Evolutionary conservation across 1,140 invertebrate genomes (phyloP).

Genomic region (Polypedilum pembai): DNA sequence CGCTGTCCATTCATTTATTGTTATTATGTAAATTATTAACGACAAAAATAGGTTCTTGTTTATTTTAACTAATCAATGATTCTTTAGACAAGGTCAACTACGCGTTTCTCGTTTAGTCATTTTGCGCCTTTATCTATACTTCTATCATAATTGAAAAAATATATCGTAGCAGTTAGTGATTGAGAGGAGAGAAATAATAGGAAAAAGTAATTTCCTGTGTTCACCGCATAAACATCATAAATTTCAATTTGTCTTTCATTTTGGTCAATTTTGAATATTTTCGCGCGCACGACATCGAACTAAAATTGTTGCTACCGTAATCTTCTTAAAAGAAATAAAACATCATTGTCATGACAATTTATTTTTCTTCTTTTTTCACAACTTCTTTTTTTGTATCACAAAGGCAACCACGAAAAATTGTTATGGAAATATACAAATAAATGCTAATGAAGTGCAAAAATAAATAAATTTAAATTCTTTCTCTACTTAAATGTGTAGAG

Average conservation of each 20-base stretch:
- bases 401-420: background rate
- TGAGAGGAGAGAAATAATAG: background rate
- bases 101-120: background rate
- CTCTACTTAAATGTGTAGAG: background rate
- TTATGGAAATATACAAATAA: background rate
- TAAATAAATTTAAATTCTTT: background rate
- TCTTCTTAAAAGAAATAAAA: too few relatives aligned
- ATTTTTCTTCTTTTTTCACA: too few relatives aligned
- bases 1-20: background rate
- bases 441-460: constrained; percentile 7
- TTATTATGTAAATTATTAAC: background rate
- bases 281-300: background rate
- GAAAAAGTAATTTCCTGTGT: constrained; percentile 23
- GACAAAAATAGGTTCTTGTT: background rate
- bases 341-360: too few relatives aligned
- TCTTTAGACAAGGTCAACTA: background rate
- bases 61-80: constrained; percentile 5
- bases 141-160: too few relatives aligned
- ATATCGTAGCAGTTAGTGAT: too few relatives aligned
- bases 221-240: background rate
- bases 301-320: too few relatives aligned
- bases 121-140: background rate
- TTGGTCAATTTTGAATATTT: background rate
- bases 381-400: background rate
- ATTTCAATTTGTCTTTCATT: constrained; percentile 25